Conservation (phyloP, 2,797 vertebrate genomes). For the Acanthurus tractus region DNA sequence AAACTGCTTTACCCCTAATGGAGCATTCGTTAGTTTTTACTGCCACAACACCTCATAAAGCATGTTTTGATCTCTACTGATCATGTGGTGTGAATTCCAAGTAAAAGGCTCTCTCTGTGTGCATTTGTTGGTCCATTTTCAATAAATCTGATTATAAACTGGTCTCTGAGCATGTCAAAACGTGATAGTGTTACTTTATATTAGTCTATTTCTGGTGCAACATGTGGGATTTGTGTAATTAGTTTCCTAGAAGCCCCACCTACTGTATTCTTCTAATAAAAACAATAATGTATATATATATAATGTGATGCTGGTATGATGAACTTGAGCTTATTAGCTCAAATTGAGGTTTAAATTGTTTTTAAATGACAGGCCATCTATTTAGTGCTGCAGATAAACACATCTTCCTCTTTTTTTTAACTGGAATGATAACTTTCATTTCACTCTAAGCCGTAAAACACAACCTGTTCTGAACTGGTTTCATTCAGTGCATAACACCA, state of each 20-base stretch:
- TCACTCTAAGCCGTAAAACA: too few relatives aligned
- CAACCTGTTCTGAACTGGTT: too few relatives aligned
- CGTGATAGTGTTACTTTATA: background rate
- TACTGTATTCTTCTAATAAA: background rate
- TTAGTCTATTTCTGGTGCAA: background rate
- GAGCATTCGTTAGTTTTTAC: conserved; percentile 63
- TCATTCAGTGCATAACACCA: too few relatives aligned
- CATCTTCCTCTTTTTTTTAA: too few relatives aligned
- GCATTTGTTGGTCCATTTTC: background rate
- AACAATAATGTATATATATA: too few relatives aligned
- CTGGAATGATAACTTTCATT: too few relatives aligned
- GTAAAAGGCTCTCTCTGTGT: background rate
- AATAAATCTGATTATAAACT: conserved; percentile 5
- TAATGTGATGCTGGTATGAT: background rate
- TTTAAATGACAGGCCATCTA: background rate
- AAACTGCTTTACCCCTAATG: conserved; percentile 40
- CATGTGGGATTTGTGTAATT: background rate
- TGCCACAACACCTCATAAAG: conserved; percentile 62
- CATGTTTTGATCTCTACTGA: conserved; percentile 56
- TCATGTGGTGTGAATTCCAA: conserved; percentile 52
- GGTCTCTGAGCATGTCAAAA: background rate
- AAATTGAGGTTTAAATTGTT: background rate
- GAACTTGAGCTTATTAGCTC: background rate
- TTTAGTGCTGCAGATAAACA: too few relatives aligned
- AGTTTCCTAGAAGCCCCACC: background rate